Evolutionary conservation across 1,140 invertebrate genomes (phyloP), one percentile per base, ranked within the genome.

Genomic region (Octopus bimaculoides): DNA sequence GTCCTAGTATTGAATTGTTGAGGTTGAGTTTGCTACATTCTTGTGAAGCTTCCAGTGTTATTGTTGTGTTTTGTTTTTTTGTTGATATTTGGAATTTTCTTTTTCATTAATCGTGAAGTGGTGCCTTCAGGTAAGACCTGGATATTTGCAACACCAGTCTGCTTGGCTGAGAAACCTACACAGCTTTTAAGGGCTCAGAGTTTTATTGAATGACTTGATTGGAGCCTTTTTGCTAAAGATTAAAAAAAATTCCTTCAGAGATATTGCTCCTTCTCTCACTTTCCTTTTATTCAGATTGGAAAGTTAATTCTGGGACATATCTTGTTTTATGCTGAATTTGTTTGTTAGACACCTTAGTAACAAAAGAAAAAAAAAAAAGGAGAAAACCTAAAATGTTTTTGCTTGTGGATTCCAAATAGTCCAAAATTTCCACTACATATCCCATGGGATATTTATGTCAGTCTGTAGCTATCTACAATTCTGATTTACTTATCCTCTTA

Each of bases 281-380:
- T 71, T 6, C 66, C 66, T 71, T 17, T 71, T 71, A 71, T 71
- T n/a, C 26, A 71, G 17, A 71, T 71, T 9, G 66, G 66, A 71
- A 71, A 71, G 26, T 20, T 71, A 20, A 71, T 71, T 12, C 26
- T 9, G 66, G 66, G 66, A 20, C 17, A 20, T 71, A 71, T 71
- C 66, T 71, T 71, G 66, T 71, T 71, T 71, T 71, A 71, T 71
- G 66, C 66, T 71, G 66, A 71, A 71, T 71, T 71, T 71, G 66
- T 71, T 71, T 71, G 66, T 71, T 71, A 71, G 66, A 71, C 17
- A 20, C 26, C 26, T 41, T 41, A 41, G 26, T 41, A 41, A 41
- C 26, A 41, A 41, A 41, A 41, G 26, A 41, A 41, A 41, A 41
- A 41, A 41, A 41, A 41, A 41, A 41, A 41, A 41, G 26, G 26